A percentile compares a stretch with the other conserved stretches of the same genome.
These are phyloP conservation scores for Ditylenchus dipsaci DNA, from an alignment of 1,140 invertebrate genomes.

Conservation along the genomic window DNA sequence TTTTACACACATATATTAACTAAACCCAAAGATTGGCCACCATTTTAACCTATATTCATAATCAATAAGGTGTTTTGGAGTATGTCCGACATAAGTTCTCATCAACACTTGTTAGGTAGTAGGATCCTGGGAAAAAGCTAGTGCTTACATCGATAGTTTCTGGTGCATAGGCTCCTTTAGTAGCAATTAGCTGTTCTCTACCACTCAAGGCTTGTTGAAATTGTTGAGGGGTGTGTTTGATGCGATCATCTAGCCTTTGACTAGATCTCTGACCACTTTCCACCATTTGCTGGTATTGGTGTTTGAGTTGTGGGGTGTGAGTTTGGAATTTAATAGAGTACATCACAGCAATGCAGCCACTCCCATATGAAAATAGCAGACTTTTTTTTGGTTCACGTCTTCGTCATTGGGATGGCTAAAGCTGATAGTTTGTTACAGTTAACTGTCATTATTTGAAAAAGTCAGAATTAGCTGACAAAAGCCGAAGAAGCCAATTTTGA, in stretches of 20 bases:
- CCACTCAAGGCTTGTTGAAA: slow-evolving; percentile 33
- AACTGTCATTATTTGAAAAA: no score
- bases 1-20: no score
- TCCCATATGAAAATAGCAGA: slow-evolving; percentile 93
- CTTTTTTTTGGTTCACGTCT: slow-evolving; percentile 74
- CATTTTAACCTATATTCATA: no score
- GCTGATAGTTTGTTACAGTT: not conserved
- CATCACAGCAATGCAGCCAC: slow-evolving; percentile 88
- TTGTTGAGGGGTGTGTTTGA: slow-evolving; percentile 33
- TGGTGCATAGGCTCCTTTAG: not conserved
- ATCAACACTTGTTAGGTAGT: slow-evolving; percentile 40
- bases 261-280: slow-evolving; percentile 8
- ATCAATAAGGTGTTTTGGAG: no score
- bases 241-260: slow-evolving; percentile 32
- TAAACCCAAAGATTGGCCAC: no score
- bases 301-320: not conserved
- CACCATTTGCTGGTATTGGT: slow-evolving; percentile 19
- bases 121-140: slow-evolving; percentile 40
- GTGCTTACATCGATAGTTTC: not conserved
- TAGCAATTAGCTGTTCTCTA: slow-evolving; percentile 27
- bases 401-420: slow-evolving; percentile 46
- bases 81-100: not conserved
- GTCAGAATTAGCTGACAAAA: no score
- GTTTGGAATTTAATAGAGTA: slow-evolving; percentile 75
- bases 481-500: no score